phyloP scores from a whole-genome alignment of 2,797 vertebrate species.

The Nothura maculosa region DNA sequence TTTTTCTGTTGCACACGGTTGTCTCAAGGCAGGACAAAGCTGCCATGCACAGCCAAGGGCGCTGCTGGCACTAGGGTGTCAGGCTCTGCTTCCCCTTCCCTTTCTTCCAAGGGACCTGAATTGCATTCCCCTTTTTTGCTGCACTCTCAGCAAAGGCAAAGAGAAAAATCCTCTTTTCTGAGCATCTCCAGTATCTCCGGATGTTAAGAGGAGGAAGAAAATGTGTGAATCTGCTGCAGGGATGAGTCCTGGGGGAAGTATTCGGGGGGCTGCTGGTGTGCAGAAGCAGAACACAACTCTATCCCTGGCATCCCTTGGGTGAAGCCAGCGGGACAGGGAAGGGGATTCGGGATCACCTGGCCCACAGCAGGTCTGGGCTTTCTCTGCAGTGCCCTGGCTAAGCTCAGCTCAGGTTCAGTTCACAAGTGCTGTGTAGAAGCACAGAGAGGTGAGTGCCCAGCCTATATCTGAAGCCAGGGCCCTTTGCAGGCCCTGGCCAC shows the following conservation, averaged over 20 bases:
- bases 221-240: rapidly evolving
- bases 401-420: background rate
- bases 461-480: background rate
- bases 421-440: background rate
- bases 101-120: background rate
- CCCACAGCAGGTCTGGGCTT: background rate
- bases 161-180: background rate
- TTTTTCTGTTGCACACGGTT: rapidly evolving
- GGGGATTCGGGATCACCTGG: background rate
- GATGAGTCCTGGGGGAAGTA: background rate
- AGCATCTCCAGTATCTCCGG: background rate
- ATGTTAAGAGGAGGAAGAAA: background rate
- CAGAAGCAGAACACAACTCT: background rate
- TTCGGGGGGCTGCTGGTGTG: background rate
- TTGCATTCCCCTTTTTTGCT: background rate
- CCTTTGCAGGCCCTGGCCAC: background rate
- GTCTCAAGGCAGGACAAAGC: background rate
- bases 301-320: background rate
- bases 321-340: background rate
- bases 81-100: background rate
- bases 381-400: background rate
- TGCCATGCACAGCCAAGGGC: background rate
- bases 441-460: background rate
- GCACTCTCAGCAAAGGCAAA: rapidly evolving
- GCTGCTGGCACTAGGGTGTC: background rate